Evolutionary conservation across 2,797 vertebrate species (phyloP), one percentile per base, ranked within the genome.

Genomic region (Amblyraja radiata): DNA sequence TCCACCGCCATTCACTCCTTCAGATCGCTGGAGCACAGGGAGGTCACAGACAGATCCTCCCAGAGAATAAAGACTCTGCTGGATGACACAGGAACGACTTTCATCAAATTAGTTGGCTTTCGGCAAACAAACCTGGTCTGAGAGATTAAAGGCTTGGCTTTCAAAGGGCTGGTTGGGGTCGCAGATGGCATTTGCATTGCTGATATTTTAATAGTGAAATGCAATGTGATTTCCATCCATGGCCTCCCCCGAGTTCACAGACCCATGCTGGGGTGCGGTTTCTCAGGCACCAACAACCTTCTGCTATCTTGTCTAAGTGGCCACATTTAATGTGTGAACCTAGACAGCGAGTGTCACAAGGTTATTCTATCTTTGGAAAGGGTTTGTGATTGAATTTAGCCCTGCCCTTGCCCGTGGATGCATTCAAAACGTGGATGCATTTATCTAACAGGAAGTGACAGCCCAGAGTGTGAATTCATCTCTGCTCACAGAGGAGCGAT

Each of bases 81-180:
- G 84, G 84, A 88, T 68, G 63, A 88, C 84, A 21, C 32, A 88
- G 63, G 23, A 65, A 68, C 13, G n/a, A 65, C 84, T 88, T 65
- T 88, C 84, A 68, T 68, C 84, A 88, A 68, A 88, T 88, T 88
- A 88, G 63, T 88, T 88, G 84, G 32, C 14, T 88, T 88, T 63
- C 65, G 14, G 84, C 14, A 88, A 36, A 88, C 84, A 88, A 54
- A 36, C 84, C 84, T 36, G 63, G 61, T 88, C 61, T 23, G 84
- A 32, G 68, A 88, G 63, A 88, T 88, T 68, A 36, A 88, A 88
- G 61, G 32, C 84, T 36, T 88, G n/a, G 18, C 32, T 88, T 68
- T 88, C 84, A 88, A 88, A 88, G 84, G 63, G 84, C 25, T 68
- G n/a, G 0, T 88, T 68, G 61, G n/a, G 32, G 84, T 7, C 36